Conservation (phyloP, 2,797 vertebrate species). For the Pachyuromys duprasi region DNA sequence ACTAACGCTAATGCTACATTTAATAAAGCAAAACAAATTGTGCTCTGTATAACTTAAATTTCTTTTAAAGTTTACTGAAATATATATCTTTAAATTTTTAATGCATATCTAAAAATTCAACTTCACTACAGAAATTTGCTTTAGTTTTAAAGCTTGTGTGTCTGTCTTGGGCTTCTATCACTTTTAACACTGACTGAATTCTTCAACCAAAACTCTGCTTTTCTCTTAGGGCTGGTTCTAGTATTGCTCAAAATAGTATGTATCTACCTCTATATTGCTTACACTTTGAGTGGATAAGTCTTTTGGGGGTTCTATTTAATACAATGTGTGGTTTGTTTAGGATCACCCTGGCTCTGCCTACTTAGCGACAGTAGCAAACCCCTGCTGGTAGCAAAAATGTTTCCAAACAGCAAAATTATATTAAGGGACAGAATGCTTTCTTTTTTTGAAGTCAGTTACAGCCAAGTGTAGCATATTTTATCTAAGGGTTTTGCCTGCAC, state of each 20-base stretch:
- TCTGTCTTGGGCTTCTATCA: neutral
- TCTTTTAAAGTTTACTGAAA: constrained; percentile 54
- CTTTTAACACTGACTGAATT: constrained; percentile 30
- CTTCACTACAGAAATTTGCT: constrained; percentile 26
- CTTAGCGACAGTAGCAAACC: neutral
- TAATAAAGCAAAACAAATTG: neutral
- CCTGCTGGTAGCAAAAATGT: neutral
- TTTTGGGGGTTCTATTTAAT: neutral
- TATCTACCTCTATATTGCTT: neutral
- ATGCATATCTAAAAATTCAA: constrained; percentile 26
- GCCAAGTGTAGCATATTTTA: neutral
- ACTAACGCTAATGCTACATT: neutral
- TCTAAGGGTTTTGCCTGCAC: neutral
- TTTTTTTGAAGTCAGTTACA: neutral
- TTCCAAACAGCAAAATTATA: neutral
- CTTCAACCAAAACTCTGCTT: constrained; percentile 34
- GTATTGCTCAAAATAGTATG: neutral
- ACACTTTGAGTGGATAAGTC: neutral
- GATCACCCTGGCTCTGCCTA: neutral
- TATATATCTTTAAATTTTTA: constrained; percentile 17
- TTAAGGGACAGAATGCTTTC: neutral
- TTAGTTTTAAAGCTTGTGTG: constrained; percentile 2
- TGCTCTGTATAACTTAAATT: constrained; percentile 31
- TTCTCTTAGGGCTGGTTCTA: neutral
- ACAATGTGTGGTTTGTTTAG: neutral